Base-by-base conservation (phyloP, 2,888 invertebrate genomes). In the Trachelus iudaicus region DNA sequence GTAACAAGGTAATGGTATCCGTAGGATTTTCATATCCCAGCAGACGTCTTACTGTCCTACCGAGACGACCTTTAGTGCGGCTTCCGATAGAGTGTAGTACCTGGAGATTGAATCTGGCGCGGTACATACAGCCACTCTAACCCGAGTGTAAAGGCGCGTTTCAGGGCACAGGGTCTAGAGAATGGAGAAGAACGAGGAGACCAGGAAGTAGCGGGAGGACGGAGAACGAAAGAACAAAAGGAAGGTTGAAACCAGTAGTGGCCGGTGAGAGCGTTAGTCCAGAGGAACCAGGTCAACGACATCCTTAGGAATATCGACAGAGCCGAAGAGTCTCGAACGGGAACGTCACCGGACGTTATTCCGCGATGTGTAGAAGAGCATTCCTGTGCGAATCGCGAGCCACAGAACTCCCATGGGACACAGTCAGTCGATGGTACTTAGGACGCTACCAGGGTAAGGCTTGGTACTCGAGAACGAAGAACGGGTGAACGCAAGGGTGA, bases 261-360 rank as follows among this genome's bases (percentile, higher is more conserved):
- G 56, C 23, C 23, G 23, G 23, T 23, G 56, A 56, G 56, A 56
- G 56, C 9, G 56, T 56, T 9, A 56, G 56, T 56, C 56, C 56
- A 23, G 88, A 89, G 81, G 86, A 87, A 78, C 73, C 73, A 69
- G 90, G 89, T 90, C 90, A 90, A 90, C 88, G 87, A 90, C 85
- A 87, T 87, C 86, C 89, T 90, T 87, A 87, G 88, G 86, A 88
- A 87, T 89, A 89, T 89, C 87, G 87, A 83, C 87, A 56, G 23
- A 56, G 56, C 23, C 23, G 9, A 56, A 56, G 56, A 56, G 23
- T 56, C 77, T 56, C 71, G 75, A 35, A 69, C 34, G 33, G 69
- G 34, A 74, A 85, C 35, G 69, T 83, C 80, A 79, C 80, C 80
- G 80, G 77, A 79, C 85, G 85, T 85, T 85, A 85, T 85, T 85